Base-by-base conservation (phyloP, 1,140 invertebrate genomes). In the Zophobas atratus region DNA sequence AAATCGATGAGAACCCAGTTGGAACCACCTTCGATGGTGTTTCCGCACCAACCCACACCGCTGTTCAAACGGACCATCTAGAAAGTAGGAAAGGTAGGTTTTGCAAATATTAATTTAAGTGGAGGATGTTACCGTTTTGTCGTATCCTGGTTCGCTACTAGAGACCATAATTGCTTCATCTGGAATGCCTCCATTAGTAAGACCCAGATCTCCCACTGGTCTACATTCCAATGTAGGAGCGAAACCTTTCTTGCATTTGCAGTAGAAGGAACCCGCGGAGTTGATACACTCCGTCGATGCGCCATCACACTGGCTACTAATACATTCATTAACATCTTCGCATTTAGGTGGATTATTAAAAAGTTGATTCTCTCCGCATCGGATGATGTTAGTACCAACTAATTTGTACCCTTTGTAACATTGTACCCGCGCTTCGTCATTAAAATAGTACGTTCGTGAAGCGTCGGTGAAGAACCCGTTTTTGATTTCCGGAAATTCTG, bases 241-340 rank as follows among this genome's bases (percentile, higher is more conserved):
- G 84, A 97, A 98, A 55, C 96, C 96, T 79, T 91, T 84, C 80
- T 93, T 91, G 82, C 97, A 99, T 82, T 96, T 95, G 84, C 97
- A 99, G 75, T 93, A 93, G 88, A 98, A 98, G 34, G 96, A 95
- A 60, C 97, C 97, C 46, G 94, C 92, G 33, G 93, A 93, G 84
- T 99, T 99, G 63, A 94, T 92, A 86, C 97, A 99, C 86, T 96
- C 93, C 0, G 97, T 98, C 1, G 95, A 97, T 1, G 94, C 94
- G 32, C 93, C 88, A 87, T 97, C 97, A 88, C 96, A 98, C 85
- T 96, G 95, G 81, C 94, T 94, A 51, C 91, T 94, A 0, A 91
- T 89, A 87, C 97, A 99, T 88, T 99, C 97, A 82, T 99, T 97
- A 46, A 98, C 93, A 87, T 98, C 97, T 90, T 96, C 94, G 83